phyloP scores from a whole-genome alignment of 2,888 invertebrate genomes.

The Rotaria macrura region DNA sequence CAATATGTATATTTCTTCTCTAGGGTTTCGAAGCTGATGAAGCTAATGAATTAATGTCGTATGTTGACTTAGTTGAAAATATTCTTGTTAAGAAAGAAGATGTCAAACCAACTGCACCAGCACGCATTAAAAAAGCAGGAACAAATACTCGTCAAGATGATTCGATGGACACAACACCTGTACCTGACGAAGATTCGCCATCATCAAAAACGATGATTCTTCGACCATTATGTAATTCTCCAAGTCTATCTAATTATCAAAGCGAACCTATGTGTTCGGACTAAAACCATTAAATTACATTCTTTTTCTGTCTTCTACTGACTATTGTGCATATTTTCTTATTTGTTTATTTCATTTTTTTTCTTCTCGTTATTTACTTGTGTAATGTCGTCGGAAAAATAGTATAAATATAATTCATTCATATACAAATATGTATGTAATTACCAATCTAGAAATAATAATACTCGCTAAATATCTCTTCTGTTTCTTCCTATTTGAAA shows the following conservation, averaged over 20 bases:
- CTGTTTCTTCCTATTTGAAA: too few species aligned
- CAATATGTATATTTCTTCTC: background rate
- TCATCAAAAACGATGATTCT: background rate
- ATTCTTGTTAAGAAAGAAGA: background rate
- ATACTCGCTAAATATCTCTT: too few species aligned
- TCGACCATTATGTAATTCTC: background rate
- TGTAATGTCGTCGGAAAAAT: background rate
- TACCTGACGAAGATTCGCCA: background rate
- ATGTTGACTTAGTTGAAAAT: background rate
- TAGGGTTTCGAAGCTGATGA: slow-evolving; percentile 14
- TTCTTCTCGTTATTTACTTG: background rate
- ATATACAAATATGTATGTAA: background rate
- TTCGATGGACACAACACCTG: background rate
- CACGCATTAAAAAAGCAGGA: background rate
- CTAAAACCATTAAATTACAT: background rate
- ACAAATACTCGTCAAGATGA: background rate
- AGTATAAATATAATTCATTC: background rate
- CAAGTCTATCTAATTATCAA: background rate
- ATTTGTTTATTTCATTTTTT: slow-evolving; percentile 15
- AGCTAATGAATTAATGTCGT: slow-evolving; percentile 7
- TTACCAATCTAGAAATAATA: too few species aligned
- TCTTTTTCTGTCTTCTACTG: background rate
- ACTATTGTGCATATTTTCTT: slow-evolving; percentile 7
- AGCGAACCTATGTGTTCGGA: background rate
- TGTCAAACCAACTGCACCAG: background rate